Evolutionary conservation across 2,797 vertebrate genomes (phyloP), one percentile per base, ranked within the genome.

Genomic region (Tapera naevia): DNA sequence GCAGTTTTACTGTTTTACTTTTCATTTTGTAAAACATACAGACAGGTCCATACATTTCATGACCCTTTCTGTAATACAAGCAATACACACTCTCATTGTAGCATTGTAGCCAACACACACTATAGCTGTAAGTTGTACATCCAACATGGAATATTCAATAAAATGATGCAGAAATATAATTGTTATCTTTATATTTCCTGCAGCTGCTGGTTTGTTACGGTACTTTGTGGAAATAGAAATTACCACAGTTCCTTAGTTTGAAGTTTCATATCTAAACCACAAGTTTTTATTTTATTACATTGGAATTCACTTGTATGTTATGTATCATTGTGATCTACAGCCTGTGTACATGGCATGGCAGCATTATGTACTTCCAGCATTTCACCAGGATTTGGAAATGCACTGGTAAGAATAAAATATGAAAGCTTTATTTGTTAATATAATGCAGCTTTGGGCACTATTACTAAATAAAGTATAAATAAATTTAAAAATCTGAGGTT

Each of bases 11-110:
- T 89, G 91, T 97, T 88, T 96, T 73, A 95, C 81, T 61, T 93
- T 94, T 92, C 72, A 28, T 88, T 89, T 91, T 97, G 80, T 82
- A 95, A 90, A 88, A 70, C 18, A 7, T 86, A 94, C 88, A 95
- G 97, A 94, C 80, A 97, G 95, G 97, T 98, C 96, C 95, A 39
- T 97, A 94, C 95, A 97, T 98, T 98, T 98, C 98, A 96, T 81
- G 80, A 84, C 60, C 86, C 71, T 91, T 60, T 91, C 41, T 94
- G 81, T 95, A 75, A 84, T 69, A 64, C n/a, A 66, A 90, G 53
- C 46, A 56, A 83, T 89, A 70, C 39, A 48, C 82, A 61, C 84
- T 92, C 69, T 82, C 46, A 13, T 66, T 91, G 35, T 95, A 97
- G 81, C 86, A 80, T 93, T 95, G 89, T 96, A 96, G 76, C 86